Evolutionary conservation across 2,888 invertebrate species (phyloP).

Genomic region (Sphecodes monilicornis): DNA sequence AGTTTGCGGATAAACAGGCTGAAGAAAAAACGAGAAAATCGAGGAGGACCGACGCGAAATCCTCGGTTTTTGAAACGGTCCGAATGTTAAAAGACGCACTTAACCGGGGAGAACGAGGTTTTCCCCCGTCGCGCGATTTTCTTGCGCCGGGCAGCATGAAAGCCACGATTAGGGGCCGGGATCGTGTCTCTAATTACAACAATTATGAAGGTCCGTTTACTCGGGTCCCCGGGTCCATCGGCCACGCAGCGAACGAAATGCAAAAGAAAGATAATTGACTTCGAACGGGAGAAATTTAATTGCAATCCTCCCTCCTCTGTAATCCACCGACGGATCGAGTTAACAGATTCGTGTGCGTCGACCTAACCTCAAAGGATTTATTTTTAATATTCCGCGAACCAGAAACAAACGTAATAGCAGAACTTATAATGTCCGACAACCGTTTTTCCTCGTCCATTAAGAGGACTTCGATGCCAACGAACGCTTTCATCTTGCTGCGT

Average conservation of each 20-base stretch:
- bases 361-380: conserved; percentile 20
- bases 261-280: conserved; percentile 71
- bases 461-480: too few relatives aligned
- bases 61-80: conserved; percentile 8
- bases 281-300: conserved; percentile 62
- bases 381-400: not conserved
- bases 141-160: conserved; percentile 13
- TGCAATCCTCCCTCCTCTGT: conserved; percentile 56
- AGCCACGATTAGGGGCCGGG: conserved; percentile 32
- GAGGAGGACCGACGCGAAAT: not conserved
- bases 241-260: conserved; percentile 36
- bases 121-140: not conserved
- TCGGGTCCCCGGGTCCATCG: not conserved
- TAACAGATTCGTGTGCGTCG: not conserved
- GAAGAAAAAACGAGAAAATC: not conserved
- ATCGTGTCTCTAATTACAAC: conserved; percentile 72
- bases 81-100: conserved; percentile 21
- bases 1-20: conserved; percentile 19
- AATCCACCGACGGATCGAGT: conserved; percentile 21
- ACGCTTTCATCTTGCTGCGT: too few relatives aligned
- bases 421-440: not conserved
- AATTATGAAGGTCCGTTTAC: conserved; percentile 64
- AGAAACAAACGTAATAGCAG: not conserved
- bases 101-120: not conserved
- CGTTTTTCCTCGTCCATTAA: not conserved